Evolutionary conservation across 2,888 invertebrate species (phyloP), one percentile per base, ranked within the genome.

Genomic region (Eulithis testata): DNA sequence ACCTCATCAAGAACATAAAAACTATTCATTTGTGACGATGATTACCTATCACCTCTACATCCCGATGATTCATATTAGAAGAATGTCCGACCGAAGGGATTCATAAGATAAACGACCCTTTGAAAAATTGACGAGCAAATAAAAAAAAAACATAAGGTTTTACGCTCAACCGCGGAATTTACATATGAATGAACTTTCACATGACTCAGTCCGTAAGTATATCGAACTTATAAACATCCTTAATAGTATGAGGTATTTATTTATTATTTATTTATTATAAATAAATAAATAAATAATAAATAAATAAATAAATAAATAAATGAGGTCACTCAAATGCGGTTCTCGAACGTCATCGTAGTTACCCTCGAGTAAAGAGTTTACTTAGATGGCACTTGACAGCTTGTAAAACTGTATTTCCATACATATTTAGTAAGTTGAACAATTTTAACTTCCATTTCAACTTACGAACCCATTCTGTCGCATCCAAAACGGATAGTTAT

Each of bases 141-240:
- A 70, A 70, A 72, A 69, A 62, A 63, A 69, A 64, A 64, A 59
- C 44, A 58, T 12, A 49, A 64, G 62, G 53, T 69, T 67, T 65
- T 68, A 70, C 72, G 69, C 55, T 70, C 60, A 64, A 64, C 73
- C 65, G 52, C 72, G 8, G 59, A 70, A 58, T 66, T 72, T 67
- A 68, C 56, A 71, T 71, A 76, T 76, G 78, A 81, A 82, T 80
- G 79, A 78, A 86, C 88, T 89, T 88, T 89, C 88, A 68, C 75
- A 74, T 91, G 91, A 91, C 76, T 91, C 90, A 91, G 78, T 70
- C 67, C 55, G 71, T 74, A 88, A 87, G 87, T 86, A 87, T 89
- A 87, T 77, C 82, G 78, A 75, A 78, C 76, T 82, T 79, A 77
- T 83, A 81, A 85, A 85, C 82, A 83, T 83, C 82, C 78, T 79